Percentiles rank a stretch among this genome's conserved stretches.
Evolutionary conservation across 1,140 invertebrate species (phyloP).

Genomic region (Orius insidiosus): DNA sequence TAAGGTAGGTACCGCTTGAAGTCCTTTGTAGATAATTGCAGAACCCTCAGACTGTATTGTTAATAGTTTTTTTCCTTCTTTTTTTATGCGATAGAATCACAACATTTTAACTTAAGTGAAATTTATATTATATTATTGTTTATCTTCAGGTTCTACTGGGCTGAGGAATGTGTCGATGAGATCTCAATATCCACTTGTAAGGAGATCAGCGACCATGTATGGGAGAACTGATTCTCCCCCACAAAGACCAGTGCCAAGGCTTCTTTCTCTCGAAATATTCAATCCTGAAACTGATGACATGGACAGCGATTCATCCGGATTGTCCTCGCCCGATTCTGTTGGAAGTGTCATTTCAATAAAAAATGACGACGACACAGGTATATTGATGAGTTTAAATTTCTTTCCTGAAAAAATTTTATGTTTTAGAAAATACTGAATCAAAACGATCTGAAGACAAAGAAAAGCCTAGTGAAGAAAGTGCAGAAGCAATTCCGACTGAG

Average conservation of each 20-base stretch:
- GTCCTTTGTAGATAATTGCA: background rate
- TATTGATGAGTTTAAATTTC: slow-evolving; percentile 3
- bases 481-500: background rate
- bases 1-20: no score
- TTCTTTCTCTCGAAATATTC: slow-evolving; percentile 66
- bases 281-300: slow-evolving; percentile 81
- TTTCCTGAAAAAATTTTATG: background rate
- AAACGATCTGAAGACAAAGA: background rate
- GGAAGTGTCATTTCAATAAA: slow-evolving; percentile 62
- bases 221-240: slow-evolving; percentile 26
- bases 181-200: slow-evolving; percentile 36
- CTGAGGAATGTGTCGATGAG: slow-evolving; percentile 11
- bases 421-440: background rate
- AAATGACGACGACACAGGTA: slow-evolving; percentile 17
- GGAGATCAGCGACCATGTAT: slow-evolving; percentile 32
- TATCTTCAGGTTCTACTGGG: background rate
- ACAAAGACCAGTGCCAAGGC: slow-evolving; percentile 41
- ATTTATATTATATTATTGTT: background rate
- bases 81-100: no score
- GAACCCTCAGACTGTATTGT: no score
- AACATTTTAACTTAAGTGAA: no score
- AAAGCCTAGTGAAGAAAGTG: background rate
- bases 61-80: no score
- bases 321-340: slow-evolving; percentile 69
- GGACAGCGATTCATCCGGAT: slow-evolving; percentile 72